A percentile compares a stretch with the other conserved stretches of the same genome.
These are phyloP conservation scores for Steinernema feltiae DNA, from an alignment of 1,140 invertebrate genomes.

Conservation along the genomic window DNA sequence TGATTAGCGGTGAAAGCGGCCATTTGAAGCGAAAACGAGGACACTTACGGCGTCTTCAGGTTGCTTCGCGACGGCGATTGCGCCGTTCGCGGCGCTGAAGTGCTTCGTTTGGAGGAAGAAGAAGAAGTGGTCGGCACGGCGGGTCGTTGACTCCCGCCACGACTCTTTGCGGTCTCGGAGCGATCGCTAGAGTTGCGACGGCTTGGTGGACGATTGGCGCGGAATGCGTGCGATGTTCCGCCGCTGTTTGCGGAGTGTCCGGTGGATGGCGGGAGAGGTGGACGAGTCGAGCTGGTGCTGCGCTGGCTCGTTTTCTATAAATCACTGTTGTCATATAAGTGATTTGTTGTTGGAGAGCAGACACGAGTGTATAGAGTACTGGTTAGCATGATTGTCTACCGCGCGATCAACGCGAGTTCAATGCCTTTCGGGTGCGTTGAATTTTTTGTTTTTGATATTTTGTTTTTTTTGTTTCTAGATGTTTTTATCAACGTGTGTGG, in stretches of 20 bases:
- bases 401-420: neutral
- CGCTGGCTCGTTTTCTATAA: constrained; percentile 14
- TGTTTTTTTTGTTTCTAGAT: neutral
- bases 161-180: neutral
- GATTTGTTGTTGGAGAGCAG: no score
- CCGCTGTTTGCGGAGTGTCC: neutral
- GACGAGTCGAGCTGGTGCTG: neutral
- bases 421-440: neutral
- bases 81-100: constrained; percentile 24
- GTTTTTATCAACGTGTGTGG: no score
- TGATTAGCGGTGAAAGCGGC: neutral
- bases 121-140: constrained; percentile 1
- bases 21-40: neutral
- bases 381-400: no score
- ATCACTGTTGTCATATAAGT: no score
- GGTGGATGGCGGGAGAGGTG: neutral
- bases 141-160: neutral
- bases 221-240: neutral
- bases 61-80: constrained; percentile 6
- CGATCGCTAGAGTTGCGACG: constrained; percentile 25
- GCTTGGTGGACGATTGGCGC: constrained; percentile 21
- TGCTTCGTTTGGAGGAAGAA: constrained; percentile 22
- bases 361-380: no score
- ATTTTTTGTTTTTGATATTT: neutral
- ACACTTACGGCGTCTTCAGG: constrained; percentile 39